Conservation (phyloP, 1,140 invertebrate genomes). For the Littorina saxatilis region DNA sequence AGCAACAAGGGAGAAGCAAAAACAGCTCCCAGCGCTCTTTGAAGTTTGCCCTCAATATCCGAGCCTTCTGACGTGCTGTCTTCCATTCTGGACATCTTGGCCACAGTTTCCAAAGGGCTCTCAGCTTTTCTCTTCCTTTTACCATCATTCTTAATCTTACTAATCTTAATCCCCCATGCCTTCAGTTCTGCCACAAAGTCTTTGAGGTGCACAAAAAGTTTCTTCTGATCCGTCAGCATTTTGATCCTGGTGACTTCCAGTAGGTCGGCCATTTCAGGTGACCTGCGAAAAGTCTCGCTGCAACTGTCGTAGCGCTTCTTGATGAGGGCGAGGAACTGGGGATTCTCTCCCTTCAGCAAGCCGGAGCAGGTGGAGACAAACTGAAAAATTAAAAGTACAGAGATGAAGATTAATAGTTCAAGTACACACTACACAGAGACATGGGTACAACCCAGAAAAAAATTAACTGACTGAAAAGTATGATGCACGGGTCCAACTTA, state of each 20-base stretch:
- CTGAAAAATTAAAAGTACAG: conserved; percentile 48
- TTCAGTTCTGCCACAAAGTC: conserved; percentile 62
- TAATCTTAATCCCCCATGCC: conserved; percentile 32
- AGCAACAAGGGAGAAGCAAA: background rate
- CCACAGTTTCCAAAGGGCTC: background rate
- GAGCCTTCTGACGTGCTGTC: conserved; percentile 21
- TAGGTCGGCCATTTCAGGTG: conserved; percentile 51
- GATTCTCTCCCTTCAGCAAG: conserved; percentile 48
- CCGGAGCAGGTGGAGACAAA: conserved; percentile 56
- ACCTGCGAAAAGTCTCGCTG: conserved; percentile 45
- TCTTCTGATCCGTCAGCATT: conserved; percentile 54
- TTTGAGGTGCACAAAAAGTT: conserved; percentile 62
- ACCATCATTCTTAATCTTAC: background rate
- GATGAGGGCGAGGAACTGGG: conserved; percentile 54
- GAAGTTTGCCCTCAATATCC: background rate
- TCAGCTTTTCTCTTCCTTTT: conserved; percentile 1
- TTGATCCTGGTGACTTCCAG: conserved; percentile 45
- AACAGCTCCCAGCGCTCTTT: background rate
- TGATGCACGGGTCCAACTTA: too few species aligned
- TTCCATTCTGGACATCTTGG: conserved; percentile 6
- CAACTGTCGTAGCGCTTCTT: conserved; percentile 58
- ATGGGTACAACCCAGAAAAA: too few species aligned
- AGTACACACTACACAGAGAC: too few species aligned
- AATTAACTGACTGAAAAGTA: too few species aligned
- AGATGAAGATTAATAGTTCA: too few species aligned